phyloP scores from a whole-genome alignment of 2,797 vertebrate species.

The Pseudochirops cupreus region DNA sequence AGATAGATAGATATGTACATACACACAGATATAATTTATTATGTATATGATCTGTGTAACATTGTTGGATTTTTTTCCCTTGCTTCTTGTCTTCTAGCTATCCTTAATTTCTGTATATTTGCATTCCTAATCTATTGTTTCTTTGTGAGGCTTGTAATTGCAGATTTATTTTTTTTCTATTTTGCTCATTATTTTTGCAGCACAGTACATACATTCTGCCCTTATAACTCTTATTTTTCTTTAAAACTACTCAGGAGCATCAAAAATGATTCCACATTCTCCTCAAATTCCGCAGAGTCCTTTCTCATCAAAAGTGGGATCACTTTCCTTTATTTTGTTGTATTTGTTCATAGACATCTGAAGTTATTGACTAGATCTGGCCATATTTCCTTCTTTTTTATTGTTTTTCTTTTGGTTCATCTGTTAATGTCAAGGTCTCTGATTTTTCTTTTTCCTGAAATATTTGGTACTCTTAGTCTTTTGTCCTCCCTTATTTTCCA shows the following conservation, averaged over 20 bases:
- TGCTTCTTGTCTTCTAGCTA: background rate
- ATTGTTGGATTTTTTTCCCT: too few species aligned
- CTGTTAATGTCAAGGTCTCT: background rate
- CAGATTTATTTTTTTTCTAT: background rate
- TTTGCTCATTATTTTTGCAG: background rate
- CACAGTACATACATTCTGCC: background rate
- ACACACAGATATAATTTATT: too few species aligned
- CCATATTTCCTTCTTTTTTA: background rate
- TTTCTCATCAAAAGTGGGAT: background rate
- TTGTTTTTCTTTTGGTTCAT: background rate
- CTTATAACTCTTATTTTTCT: background rate
- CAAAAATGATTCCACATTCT: background rate
- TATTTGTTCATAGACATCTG: background rate
- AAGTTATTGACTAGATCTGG: background rate
- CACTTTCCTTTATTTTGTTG: background rate
- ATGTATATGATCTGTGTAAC: too few species aligned
- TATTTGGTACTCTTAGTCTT: background rate
- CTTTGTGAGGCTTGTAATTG: background rate
- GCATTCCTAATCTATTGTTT: background rate
- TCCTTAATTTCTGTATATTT: background rate
- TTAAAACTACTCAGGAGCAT: background rate
- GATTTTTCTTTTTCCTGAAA: background rate
- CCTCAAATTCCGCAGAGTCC: background rate
- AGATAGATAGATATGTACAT: too few species aligned
- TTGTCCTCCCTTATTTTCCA: background rate